Evolutionary conservation across 1,140 invertebrate genomes (phyloP), one percentile per base, ranked within the genome.

Genomic region (Littorina saxatilis): DNA sequence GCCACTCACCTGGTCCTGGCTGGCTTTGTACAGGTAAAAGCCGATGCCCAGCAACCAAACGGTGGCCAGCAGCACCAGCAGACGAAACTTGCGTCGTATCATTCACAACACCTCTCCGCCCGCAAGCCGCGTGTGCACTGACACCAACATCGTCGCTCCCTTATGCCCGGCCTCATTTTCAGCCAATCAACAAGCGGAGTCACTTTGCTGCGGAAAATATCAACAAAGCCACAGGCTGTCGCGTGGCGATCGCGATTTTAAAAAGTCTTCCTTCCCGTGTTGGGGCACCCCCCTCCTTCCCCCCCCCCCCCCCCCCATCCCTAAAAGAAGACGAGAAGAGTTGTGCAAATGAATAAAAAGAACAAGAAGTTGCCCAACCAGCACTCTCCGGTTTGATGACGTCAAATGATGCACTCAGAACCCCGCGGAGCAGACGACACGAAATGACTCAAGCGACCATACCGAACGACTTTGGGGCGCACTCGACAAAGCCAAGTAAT

Each of bases 1-100:
- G 13, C 11, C 15, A 20, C 68, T 39, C 32, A 37, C 81, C 27
- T 55, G 40, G n/a, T 82, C 63, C 39, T 78, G 76, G 27, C 37
- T 58, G 75, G 61, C 81, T 52, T 77, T 82, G 63, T 78, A 78
- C n/a, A 82, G 35, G 66, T 82, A 82, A 13, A 82, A 74, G 11
- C 63, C 75, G 29, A 82, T 72, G 68, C 81, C 81, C 29, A 78
- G 37, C 29, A 82, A 58, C 81, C 81, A 82, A 29, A 82, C 35
- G 75, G 75, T 76, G 74, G 81, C 81, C 76, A 82, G 81, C 43
- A 82, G 43, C 23, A 82, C 81, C 76, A 82, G 81, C 81, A 82
- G 75, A 1, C 81, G 81, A 78, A 82, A 75, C 76, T 82, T 82
- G 39, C 74, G 81, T 78, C 81, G 81, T 78, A 82, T 76, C 81